Percentiles rank a stretch among this genome's conserved stretches.
Evolutionary conservation across 2,888 invertebrate genomes (phyloP).

Genomic region (Ctena decussata): DNA sequence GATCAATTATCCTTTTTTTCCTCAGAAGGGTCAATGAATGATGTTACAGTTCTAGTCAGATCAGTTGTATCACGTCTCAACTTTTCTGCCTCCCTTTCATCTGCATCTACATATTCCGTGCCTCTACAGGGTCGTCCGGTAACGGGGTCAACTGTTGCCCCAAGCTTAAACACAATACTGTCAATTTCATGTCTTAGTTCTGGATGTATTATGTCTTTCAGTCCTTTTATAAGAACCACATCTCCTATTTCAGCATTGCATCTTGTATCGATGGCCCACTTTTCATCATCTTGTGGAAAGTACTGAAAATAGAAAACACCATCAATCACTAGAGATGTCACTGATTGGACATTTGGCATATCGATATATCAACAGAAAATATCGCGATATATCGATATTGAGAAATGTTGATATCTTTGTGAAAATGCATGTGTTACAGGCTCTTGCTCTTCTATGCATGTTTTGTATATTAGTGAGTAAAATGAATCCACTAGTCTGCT

Average conservation of each 20-base stretch:
- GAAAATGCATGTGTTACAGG: too few species aligned
- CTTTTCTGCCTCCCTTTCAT: constrained; percentile 40
- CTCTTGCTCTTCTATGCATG: too few species aligned
- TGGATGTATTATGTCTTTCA: constrained; percentile 58
- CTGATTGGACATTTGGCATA: too few species aligned
- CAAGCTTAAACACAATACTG: constrained; percentile 76
- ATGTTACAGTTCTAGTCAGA: background rate
- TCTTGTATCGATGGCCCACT: constrained; percentile 73
- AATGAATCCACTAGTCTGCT: too few species aligned
- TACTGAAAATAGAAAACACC: too few species aligned
- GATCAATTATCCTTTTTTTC: background rate
- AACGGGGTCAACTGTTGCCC: constrained; percentile 79
- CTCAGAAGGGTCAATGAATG: background rate
- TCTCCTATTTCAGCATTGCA: constrained; percentile 68
- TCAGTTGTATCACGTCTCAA: background rate
- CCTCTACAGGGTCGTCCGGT: constrained; percentile 81
- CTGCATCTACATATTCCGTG: constrained; percentile 76
- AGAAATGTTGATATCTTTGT: too few species aligned
- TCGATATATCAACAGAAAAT: too few species aligned
- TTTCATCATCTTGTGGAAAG: constrained; percentile 70
- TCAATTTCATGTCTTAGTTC: constrained; percentile 71
- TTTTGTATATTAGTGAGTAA: too few species aligned
- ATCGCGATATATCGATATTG: too few species aligned
- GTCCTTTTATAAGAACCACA: constrained; percentile 72
- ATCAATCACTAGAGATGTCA: too few species aligned